Base-by-base conservation (phyloP, 2,888 invertebrate species). In the Marronus borbonicus region DNA sequence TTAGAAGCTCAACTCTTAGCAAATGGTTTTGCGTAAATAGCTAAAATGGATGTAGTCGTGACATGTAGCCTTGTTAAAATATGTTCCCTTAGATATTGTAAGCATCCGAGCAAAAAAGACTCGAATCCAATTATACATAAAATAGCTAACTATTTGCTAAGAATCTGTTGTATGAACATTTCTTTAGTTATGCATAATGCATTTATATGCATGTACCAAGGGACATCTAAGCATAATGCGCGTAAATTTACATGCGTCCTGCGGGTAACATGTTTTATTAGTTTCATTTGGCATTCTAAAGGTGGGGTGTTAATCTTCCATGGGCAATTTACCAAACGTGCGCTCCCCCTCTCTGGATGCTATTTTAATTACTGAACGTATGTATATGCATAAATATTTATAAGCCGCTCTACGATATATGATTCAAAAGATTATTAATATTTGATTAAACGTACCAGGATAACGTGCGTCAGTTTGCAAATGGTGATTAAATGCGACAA, bases 201-300 rank as follows among this genome's bases (percentile, higher is more conserved):
- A 55, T 70, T 58, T 55, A 58, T 58, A 55, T 70, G 52, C 70
- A 36, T 52, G 36, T 58, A 55, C 58, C 55, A 55, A 70, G 70
- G 70, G 70, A 70, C 39, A 70, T 68, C 68, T 50, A 70, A 70
- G 36, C 55, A 74, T 39, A 60, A 39, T 62, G 62, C 60, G 49
- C 44, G 39, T 50, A 68, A 50, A 68, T 68, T 24, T 68, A 68
- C 50, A 68, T 39, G 17, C 50, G 50, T 28, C n/a, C 28, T 68
- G 10, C 20, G 72, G 72, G 72, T 74, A 58, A 49, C 58, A n/a
- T 60, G 44, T 74, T 74, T 74, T 74, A 74, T 74, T 74, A 60
- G 58, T 74, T 39, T 74, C 72, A 44, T 60, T 74, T n/a, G 68
- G 12, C n/a, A 39, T 74, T 60, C 44, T 24, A 49, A 60, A 58